These are phyloP conservation scores for Cassiopea andromeda DNA, from an alignment of 30 jellyfish, hydroid and myxozoan species.

Conservation along the genomic window DNA sequence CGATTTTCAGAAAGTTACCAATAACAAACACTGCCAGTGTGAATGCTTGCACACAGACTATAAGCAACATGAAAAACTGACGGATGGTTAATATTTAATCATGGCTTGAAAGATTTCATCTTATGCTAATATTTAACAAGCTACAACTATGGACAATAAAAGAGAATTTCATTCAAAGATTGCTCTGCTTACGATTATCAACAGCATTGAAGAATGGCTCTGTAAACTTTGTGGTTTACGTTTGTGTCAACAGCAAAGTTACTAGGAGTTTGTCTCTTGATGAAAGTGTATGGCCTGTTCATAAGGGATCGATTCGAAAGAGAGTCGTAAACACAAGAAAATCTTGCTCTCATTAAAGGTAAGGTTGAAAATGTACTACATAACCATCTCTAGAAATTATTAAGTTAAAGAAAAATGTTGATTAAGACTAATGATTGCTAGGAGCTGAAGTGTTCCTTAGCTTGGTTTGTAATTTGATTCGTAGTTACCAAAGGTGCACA, in stretches of 20 bases:
- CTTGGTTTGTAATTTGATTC: too few species aligned
- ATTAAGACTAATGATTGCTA: too few species aligned
- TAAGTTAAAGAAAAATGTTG: too few species aligned
- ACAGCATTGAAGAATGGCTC: neutral
- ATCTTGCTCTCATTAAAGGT: too few species aligned
- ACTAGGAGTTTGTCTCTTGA: neutral
- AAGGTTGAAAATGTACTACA: too few species aligned
- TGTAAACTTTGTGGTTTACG: neutral
- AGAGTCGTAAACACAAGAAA: too few species aligned
- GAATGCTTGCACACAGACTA: neutral
- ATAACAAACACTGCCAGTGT: too few species aligned
- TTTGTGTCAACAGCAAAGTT: neutral
- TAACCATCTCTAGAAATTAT: too few species aligned
- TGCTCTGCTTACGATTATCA: neutral
- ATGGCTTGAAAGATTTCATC: constrained; percentile 16
- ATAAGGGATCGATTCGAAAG: too few species aligned
- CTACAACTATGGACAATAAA: neutral
- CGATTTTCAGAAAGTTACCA: too few species aligned
- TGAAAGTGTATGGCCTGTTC: neutral
- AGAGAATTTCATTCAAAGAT: neutral
- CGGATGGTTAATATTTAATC: constrained; percentile 5
- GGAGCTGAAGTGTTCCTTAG: too few species aligned
- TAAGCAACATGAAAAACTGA: neutral
- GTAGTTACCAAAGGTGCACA: too few species aligned
- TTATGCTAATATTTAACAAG: constrained; percentile 15